Percentiles rank a stretch among this genome's conserved stretches.
phyloP scores from a whole-genome alignment of 2,113 vertebrate species.

The Catagonus wagneri region DNA sequence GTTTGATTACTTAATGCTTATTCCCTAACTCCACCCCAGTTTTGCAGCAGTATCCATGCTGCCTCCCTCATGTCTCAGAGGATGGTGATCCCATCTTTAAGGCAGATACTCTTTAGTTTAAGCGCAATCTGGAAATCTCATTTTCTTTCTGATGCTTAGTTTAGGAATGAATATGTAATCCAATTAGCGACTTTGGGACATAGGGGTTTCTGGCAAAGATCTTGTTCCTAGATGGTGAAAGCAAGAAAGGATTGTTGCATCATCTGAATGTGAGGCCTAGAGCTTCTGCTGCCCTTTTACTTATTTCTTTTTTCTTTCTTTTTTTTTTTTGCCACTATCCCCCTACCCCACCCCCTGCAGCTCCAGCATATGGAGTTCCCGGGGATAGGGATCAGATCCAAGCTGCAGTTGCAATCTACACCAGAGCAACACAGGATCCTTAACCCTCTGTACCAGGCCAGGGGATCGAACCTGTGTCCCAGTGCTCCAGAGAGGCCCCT shows the following conservation, averaged over 20 bases:
- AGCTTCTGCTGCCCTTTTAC: no score
- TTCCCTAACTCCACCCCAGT: not conserved
- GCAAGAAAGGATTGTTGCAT: not conserved
- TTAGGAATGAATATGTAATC: not conserved
- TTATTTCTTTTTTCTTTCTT: no score
- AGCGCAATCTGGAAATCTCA: not conserved
- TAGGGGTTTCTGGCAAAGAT: not conserved
- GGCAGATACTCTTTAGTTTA: not conserved
- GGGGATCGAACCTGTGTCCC: no score
- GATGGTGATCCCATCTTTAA: not conserved
- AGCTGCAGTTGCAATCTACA: no score
- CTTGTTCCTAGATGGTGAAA: not conserved
- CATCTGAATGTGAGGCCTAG: not conserved
- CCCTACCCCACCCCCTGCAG: no score
- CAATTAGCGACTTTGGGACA: not conserved
- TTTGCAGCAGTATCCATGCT: not conserved
- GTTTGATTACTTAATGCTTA: not conserved
- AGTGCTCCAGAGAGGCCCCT: no score
- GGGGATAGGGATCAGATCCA: no score
- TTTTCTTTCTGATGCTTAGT: not conserved
- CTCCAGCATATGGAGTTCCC: no score
- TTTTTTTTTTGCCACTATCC: no score
- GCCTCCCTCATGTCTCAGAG: not conserved
- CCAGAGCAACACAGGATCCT: no score
- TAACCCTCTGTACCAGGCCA: no score